A percentile compares a stretch with the other conserved stretches of the same genome.
These are phyloP conservation scores for Pteropus rufus DNA, from an alignment of 2,797 vertebrate genomes.

Conservation along the genomic window DNA sequence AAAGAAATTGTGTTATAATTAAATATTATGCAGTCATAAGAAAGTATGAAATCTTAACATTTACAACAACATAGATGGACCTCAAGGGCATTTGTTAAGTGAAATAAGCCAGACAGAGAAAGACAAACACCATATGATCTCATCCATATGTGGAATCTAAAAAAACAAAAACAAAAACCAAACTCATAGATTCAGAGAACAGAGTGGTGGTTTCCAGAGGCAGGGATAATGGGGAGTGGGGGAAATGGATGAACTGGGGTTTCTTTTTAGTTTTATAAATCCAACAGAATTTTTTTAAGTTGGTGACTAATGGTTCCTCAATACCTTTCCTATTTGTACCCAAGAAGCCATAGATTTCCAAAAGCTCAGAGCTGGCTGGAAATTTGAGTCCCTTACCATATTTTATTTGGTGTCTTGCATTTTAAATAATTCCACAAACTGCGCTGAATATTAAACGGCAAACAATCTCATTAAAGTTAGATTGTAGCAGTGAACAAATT, in stretches of 20 bases:
- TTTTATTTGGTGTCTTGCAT: neutral
- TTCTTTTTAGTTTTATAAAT: neutral
- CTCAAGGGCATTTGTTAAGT: neutral
- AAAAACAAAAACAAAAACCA: neutral
- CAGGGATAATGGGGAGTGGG: neutral
- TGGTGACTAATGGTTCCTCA: neutral
- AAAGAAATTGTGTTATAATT: too few species aligned
- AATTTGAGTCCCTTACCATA: neutral
- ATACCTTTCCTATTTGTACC: neutral
- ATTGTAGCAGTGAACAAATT: neutral
- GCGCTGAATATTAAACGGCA: neutral
- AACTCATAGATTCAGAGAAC: neutral
- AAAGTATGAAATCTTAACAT: too few species aligned
- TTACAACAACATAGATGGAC: neutral
- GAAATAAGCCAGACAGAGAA: neutral
- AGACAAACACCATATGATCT: neutral
- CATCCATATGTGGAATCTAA: neutral
- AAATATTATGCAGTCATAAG: too few species aligned
- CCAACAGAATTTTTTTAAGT: neutral
- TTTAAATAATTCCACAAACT: slow-evolving; percentile 1
- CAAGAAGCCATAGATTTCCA: neutral
- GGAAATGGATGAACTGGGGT: neutral
- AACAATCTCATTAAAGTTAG: neutral
- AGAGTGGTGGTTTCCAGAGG: neutral
- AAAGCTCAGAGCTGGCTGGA: neutral